Percentiles rank a stretch among this genome's conserved stretches.
These are phyloP conservation scores for Tokudaia tokunoshimensis DNA, from an alignment of 2,797 vertebrate genomes.

Conservation along the genomic window DNA sequence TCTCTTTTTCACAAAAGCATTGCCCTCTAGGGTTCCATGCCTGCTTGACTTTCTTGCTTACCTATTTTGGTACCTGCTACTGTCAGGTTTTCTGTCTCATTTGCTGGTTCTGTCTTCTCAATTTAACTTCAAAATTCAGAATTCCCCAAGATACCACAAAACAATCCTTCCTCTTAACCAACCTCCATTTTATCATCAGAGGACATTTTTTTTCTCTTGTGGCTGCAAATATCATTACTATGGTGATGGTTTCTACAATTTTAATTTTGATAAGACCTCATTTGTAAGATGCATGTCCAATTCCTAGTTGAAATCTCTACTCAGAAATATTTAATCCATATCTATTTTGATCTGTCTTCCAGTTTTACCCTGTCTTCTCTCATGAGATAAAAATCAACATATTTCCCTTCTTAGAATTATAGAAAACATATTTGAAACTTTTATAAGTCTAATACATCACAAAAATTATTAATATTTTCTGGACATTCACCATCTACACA, in stretches of 20 bases:
- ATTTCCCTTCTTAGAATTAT: neutral
- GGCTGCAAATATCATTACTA: neutral
- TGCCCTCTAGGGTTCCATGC: neutral
- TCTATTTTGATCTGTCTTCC: slow-evolving; percentile 15
- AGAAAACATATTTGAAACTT: neutral
- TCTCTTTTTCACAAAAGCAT: neutral
- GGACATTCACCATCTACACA: too few relatives aligned
- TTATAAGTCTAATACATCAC: neutral
- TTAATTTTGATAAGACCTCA: slow-evolving; percentile 14
- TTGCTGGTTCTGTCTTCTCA: neutral
- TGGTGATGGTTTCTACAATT: neutral
- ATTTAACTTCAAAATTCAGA: slow-evolving; percentile 12
- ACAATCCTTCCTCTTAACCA: neutral
- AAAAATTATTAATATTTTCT: neutral
- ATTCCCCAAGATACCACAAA: neutral
- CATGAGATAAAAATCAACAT: neutral
- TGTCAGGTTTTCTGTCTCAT: slow-evolving; percentile 11
- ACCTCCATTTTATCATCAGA: neutral
- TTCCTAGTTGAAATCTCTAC: slow-evolving; percentile 33
- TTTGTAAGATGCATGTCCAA: neutral
- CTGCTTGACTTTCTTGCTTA: neutral
- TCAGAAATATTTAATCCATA: neutral
- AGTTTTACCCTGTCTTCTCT: neutral
- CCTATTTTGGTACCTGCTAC: neutral
- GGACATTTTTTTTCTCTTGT: neutral